phyloP scores from a whole-genome alignment of 2,888 invertebrate species.

The Cheilosia grossa region DNA sequence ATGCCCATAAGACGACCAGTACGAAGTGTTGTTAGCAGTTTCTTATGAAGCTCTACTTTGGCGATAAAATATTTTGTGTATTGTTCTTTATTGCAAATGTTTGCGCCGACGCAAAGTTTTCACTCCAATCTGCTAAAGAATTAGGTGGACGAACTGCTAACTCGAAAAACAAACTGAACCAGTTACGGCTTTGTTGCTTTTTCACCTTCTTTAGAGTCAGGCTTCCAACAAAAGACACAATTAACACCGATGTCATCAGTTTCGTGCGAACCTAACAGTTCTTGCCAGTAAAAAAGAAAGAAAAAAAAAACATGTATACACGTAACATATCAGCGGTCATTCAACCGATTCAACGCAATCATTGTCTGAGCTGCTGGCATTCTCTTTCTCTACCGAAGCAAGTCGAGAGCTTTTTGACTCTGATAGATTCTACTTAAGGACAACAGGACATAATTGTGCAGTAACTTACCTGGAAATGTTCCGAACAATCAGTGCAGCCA shows the following conservation, averaged over 20 bases:
- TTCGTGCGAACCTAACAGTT: background rate
- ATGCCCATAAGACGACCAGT: too few species aligned
- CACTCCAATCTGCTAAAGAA: too few species aligned
- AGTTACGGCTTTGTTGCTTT: background rate
- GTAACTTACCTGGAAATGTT: constrained; percentile 89
- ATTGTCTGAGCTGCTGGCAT: background rate
- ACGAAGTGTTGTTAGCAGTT: too few species aligned
- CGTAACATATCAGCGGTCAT: constrained; percentile 43
- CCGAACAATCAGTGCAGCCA: constrained; percentile 94
- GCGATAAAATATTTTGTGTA: too few species aligned
- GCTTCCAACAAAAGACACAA: too few species aligned
- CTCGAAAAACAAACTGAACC: too few species aligned
- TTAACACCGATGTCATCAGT: background rate
- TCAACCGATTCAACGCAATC: constrained; percentile 37
- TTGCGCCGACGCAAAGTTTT: too few species aligned
- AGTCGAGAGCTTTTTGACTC: background rate
- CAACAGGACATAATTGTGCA: background rate
- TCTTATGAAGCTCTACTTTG: too few species aligned
- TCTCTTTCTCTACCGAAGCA: constrained; percentile 9
- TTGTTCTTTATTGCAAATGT: too few species aligned
- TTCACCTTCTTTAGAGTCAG: background rate
- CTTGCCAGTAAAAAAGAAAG: background rate
- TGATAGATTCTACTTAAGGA: background rate
- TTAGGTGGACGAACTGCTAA: too few species aligned
- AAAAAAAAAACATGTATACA: background rate